Percentiles rank a stretch among this genome's conserved stretches.
phyloP scores from a whole-genome alignment of 2,797 vertebrate species.

The Sebastes paucispinis region DNA sequence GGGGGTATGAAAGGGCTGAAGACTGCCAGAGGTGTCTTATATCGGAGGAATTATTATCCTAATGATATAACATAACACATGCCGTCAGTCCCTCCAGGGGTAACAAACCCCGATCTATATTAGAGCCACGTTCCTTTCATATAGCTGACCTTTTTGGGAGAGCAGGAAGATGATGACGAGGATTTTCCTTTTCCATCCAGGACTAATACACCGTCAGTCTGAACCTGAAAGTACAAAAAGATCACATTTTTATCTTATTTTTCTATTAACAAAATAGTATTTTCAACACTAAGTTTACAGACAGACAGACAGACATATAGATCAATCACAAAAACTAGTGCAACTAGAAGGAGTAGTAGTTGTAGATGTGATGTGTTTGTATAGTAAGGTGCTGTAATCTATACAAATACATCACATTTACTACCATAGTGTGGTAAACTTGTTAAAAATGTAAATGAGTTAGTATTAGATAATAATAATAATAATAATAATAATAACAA shows the following conservation, averaged over 20 bases:
- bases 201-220: background rate
- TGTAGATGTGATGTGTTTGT: background rate
- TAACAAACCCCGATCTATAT: conserved; percentile 37
- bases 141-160: conserved; percentile 36
- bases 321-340: background rate
- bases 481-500: no score
- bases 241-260: background rate
- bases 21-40: conserved; percentile 75
- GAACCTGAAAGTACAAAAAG: conserved; percentile 3
- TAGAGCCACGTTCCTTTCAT: conserved; percentile 50
- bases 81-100: conserved; percentile 67
- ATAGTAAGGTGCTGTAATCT: background rate
- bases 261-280: background rate
- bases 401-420: background rate
- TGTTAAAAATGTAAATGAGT: background rate
- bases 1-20: conserved; percentile 61
- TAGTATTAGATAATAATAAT: no score
- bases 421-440: background rate
- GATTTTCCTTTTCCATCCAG: conserved; percentile 29
- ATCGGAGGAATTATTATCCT: conserved; percentile 77
- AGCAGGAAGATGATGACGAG: conserved; percentile 5
- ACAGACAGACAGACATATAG: background rate
- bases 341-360: background rate
- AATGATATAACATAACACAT: conserved; percentile 76
- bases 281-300: background rate